Conservation (phyloP, 2,113 vertebrate species). For the Sapajus apella region DNA sequence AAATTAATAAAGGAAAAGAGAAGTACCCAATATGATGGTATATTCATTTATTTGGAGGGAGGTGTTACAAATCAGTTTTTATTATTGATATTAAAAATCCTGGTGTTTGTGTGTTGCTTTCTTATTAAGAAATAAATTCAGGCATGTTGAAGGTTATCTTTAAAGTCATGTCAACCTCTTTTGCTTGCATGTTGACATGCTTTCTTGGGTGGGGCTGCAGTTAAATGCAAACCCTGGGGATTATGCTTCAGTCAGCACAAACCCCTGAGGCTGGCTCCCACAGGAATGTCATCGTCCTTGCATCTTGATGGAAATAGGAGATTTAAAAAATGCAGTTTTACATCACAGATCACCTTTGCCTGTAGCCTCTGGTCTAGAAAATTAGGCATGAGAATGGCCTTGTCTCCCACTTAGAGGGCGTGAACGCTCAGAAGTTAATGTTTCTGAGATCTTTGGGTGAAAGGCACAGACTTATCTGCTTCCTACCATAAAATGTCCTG, state of each 20-base stretch:
- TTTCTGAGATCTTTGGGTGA: not conserved
- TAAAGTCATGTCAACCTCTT: not conserved
- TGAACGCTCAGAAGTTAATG: not conserved
- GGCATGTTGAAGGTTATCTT: not conserved
- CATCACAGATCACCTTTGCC: not conserved
- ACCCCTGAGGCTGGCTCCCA: not conserved
- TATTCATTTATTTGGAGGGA: not conserved
- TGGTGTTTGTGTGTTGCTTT: not conserved
- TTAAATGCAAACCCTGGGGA: not conserved
- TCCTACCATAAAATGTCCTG: constrained; percentile 23
- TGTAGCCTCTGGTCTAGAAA: not conserved
- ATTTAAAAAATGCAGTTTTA: not conserved
- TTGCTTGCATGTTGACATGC: not conserved
- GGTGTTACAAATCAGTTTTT: not conserved
- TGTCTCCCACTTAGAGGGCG: not conserved
- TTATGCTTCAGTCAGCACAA: not conserved
- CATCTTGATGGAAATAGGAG: not conserved
- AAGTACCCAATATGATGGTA: rapidly evolving
- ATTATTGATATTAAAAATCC: not conserved
- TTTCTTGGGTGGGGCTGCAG: not conserved
- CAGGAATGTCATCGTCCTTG: not conserved
- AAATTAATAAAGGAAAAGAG: not conserved
- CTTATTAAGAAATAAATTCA: not conserved
- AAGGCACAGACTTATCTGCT: not conserved
- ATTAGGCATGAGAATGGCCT: not conserved